phyloP scores from a whole-genome alignment of 2,113 vertebrate species.

The Onychorhynchus coronatus region DNA sequence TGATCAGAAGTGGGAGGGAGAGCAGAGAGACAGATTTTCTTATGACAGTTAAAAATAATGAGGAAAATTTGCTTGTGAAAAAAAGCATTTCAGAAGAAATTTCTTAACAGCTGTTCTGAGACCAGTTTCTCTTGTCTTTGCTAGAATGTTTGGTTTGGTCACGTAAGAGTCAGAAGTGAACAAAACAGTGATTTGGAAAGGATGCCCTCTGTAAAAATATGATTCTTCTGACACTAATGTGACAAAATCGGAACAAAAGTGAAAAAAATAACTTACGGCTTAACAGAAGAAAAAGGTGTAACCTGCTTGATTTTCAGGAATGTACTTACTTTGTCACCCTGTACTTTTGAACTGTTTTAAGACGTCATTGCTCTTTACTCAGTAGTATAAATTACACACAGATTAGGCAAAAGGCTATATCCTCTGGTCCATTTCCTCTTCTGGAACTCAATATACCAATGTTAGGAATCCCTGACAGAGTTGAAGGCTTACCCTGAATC shows the following conservation, averaged over 20 bases:
- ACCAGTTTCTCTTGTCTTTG: neutral
- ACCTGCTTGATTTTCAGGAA: neutral
- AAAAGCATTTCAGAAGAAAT: neutral
- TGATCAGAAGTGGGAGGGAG: constrained; percentile 6
- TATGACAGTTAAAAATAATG: constrained; percentile 1
- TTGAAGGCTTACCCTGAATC: neutral
- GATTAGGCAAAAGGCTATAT: neutral
- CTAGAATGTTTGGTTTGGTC: neutral
- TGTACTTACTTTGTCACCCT: neutral
- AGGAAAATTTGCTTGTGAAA: neutral
- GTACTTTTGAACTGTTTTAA: neutral
- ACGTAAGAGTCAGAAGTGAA: neutral
- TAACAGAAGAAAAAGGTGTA: neutral
- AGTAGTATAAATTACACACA: neutral
- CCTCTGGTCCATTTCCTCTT: neutral
- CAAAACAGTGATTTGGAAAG: neutral
- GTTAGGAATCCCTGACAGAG: neutral
- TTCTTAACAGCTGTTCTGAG: neutral
- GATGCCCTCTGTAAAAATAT: neutral
- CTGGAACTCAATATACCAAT: neutral
- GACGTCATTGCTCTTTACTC: neutral
- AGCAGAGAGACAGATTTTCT: neutral
- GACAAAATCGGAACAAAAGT: neutral
- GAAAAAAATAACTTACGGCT: neutral
- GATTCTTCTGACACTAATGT: neutral